phyloP scores from a whole-genome alignment of 2,797 vertebrate genomes.

The Poecilia gillii region DNA sequence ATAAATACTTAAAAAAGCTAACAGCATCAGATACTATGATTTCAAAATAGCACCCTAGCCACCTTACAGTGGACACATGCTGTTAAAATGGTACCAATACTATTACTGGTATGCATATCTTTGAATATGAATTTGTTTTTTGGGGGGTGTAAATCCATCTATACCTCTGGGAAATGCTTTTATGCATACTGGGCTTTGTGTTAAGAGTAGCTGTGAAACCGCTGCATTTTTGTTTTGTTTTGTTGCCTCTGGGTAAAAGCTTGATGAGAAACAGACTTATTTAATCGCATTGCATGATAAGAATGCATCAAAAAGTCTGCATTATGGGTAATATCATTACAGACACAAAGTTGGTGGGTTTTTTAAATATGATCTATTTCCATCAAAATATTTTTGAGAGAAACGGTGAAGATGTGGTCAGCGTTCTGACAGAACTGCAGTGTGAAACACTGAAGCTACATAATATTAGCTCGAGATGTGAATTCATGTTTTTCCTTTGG shows the following conservation, averaged over 20 bases:
- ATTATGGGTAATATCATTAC: neutral
- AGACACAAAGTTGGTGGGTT: neutral
- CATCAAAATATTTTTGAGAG: neutral
- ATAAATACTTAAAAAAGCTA: neutral
- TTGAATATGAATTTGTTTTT: neutral
- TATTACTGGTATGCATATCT: neutral
- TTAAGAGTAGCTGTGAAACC: neutral
- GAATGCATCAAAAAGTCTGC: neutral
- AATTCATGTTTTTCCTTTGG: too few relatives aligned
- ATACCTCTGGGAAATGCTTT: neutral
- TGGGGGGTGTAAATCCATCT: neutral
- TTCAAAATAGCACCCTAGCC: neutral
- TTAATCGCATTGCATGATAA: neutral
- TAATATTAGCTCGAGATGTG: too few relatives aligned
- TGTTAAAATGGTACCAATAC: neutral
- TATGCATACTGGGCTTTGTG: neutral
- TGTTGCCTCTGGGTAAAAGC: neutral
- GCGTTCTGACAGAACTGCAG: too few relatives aligned
- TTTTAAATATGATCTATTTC: neutral
- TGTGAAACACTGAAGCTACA: too few relatives aligned
- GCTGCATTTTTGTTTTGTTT: neutral
- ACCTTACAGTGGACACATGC: neutral
- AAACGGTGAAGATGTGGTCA: too few relatives aligned
- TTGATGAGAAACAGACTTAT: neutral
- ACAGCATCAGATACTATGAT: too few relatives aligned